These are phyloP conservation scores for Scaptomyza flava DNA, from an alignment of 2,888 invertebrate genomes.

Conservation along the genomic window DNA sequence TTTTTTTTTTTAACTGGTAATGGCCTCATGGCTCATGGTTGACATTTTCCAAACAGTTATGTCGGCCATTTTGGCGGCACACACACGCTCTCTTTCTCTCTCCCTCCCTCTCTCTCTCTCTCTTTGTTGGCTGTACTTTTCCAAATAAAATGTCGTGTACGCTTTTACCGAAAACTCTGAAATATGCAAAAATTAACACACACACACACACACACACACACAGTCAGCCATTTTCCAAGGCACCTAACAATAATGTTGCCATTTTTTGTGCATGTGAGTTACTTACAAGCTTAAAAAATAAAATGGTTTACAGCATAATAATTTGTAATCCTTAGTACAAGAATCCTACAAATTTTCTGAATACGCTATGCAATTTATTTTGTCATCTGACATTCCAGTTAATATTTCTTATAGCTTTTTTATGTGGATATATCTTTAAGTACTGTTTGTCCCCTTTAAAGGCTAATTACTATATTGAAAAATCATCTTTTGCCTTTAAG, in stretches of 20 bases:
- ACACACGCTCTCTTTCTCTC: constrained; percentile 10
- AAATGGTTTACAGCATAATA: no score
- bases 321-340: no score
- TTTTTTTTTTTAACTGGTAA: constrained; percentile 35
- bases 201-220: background rate
- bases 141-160: constrained; percentile 72
- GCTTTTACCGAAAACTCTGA: constrained; percentile 51
- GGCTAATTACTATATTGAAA: no score
- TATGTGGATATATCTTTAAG: no score
- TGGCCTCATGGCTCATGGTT: constrained; percentile 63
- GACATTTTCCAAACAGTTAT: constrained; percentile 64
- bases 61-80: constrained; percentile 61
- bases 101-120: background rate
- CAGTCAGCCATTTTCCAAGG: constrained; percentile 37
- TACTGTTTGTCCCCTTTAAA: no score
- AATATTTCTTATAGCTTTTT: no score
- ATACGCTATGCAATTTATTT: no score
- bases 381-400: no score
- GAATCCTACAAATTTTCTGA: no score
- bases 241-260: constrained; percentile 10
- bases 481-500: no score
- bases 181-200: constrained; percentile 71
- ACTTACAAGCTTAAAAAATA: no score
- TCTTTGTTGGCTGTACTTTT: constrained; percentile 34
- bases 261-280: constrained; percentile 16